Percentiles rank a stretch among this genome's conserved stretches.
Evolutionary conservation across 23 tunicate genomes (phyloP).

Genomic region (Botrylloides violaceus): DNA sequence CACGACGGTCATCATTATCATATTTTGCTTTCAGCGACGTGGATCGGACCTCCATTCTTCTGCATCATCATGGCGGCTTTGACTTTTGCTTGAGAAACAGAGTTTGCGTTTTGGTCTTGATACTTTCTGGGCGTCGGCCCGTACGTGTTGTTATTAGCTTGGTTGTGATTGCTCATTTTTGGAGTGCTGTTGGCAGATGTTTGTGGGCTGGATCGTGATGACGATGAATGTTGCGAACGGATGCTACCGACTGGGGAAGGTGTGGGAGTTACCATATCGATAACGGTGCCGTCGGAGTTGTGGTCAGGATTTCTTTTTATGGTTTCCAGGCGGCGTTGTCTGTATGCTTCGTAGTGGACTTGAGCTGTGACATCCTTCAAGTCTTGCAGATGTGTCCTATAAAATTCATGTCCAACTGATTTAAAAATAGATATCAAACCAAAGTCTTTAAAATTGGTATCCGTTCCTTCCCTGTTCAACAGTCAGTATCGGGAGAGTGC

Average conservation of each 20-base stretch:
- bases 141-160: constrained; percentile 1
- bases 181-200: not conserved
- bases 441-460: too few relatives aligned
- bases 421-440: too few relatives aligned
- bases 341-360: constrained; percentile 91
- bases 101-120: constrained; percentile 4
- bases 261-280: constrained; percentile 18
- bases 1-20: not conserved
- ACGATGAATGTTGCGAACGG: not conserved
- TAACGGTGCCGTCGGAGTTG: constrained; percentile 19
- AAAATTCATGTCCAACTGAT: too few relatives aligned
- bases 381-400: constrained; percentile 91
- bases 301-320: constrained; percentile 52
- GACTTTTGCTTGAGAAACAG: not conserved
- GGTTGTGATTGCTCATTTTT: constrained; percentile 1
- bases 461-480: too few relatives aligned
- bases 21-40: constrained; percentile 19
- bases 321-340: constrained; percentile 77
- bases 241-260: constrained; percentile 13
- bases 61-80: constrained; percentile 7
- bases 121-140: not conserved
- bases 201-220: not conserved
- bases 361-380: constrained; percentile 89
- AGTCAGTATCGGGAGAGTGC: too few relatives aligned
- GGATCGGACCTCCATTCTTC: constrained; percentile 19